These are phyloP conservation scores for Paramuricea clavata DNA, from an alignment of 92 coral and sea anemone genomes.

Conservation along the genomic window DNA sequence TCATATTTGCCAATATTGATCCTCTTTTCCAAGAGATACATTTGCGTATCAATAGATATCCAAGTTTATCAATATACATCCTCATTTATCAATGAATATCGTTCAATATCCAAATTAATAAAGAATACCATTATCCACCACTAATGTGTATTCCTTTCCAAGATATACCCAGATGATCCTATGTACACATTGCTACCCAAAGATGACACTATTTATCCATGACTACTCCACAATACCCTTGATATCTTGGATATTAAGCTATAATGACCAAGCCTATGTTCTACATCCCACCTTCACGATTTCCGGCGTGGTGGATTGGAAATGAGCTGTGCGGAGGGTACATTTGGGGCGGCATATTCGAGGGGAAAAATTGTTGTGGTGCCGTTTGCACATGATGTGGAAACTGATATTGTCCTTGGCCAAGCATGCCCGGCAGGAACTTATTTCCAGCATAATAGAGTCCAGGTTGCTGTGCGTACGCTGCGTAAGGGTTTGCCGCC, in stretches of 20 bases:
- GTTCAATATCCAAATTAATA: too few species aligned
- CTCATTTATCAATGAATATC: background rate
- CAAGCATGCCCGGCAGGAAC: slow-evolving; percentile 86
- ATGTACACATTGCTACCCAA: slow-evolving; percentile 2
- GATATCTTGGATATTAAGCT: background rate
- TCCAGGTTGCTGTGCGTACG: slow-evolving; percentile 55
- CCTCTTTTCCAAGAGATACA: too few species aligned
- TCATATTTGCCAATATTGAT: background rate
- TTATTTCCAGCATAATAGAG: slow-evolving; percentile 88
- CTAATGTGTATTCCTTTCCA: background rate
- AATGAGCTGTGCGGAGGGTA: slow-evolving; percentile 88
- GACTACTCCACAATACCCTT: background rate
- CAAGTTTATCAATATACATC: background rate
- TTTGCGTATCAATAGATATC: too few species aligned
- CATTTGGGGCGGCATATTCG: slow-evolving; percentile 89
- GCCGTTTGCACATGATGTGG: slow-evolving; percentile 82
- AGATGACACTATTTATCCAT: background rate
- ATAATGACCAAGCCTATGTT: too few species aligned
- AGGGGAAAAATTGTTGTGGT: slow-evolving; percentile 88
- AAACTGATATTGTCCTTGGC: slow-evolving; percentile 91
- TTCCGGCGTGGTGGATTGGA: slow-evolving; percentile 96
- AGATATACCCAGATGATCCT: background rate
- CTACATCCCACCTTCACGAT: slow-evolving; percentile 42
- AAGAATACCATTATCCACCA: background rate
- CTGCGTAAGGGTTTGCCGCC: slow-evolving; percentile 85